Conservation (phyloP, 1,140 invertebrate genomes). For the Epicauta chinensis region DNA sequence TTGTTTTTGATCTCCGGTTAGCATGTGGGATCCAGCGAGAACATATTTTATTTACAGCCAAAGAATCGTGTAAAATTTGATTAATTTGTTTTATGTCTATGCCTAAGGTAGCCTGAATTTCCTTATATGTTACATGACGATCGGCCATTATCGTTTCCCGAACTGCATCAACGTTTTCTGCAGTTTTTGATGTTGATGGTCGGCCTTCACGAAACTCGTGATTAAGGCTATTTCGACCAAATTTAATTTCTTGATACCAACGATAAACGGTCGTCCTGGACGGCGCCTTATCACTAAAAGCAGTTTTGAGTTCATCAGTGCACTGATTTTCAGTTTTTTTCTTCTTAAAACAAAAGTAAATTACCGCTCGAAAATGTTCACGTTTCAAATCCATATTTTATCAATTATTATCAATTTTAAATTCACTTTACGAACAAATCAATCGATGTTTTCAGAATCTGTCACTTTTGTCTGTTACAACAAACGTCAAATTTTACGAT, state of each 20-base stretch:
- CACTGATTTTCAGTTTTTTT: slow-evolving; percentile 2
- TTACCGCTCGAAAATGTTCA: slow-evolving; percentile 3
- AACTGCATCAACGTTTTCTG: slow-evolving; percentile 19
- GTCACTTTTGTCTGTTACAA: too few species aligned
- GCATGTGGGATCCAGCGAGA: neutral
- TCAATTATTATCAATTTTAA: too few species aligned
- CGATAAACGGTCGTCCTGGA: slow-evolving; percentile 14
- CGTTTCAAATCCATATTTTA: slow-evolving; percentile 1
- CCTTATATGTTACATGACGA: slow-evolving; percentile 29
- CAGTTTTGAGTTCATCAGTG: slow-evolving; percentile 5
- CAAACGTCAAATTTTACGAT: too few species aligned
- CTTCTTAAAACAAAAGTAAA: neutral
- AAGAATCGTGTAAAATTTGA: slow-evolving; percentile 30
- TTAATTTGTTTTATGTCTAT: slow-evolving; percentile 26
- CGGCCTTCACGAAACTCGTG: slow-evolving; percentile 20
- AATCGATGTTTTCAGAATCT: too few species aligned
- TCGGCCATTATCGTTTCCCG: slow-evolving; percentile 27
- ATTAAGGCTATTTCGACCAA: slow-evolving; percentile 17
- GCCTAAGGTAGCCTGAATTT: slow-evolving; percentile 25
- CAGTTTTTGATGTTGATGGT: slow-evolving; percentile 17
- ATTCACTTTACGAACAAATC: too few species aligned
- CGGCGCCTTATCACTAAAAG: slow-evolving; percentile 16
- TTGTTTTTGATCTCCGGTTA: slow-evolving; percentile 23
- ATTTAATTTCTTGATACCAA: slow-evolving; percentile 21
- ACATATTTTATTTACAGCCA: neutral